These are phyloP conservation scores for Achlya flavicornis DNA, from an alignment of 2,888 invertebrate species.

Conservation along the genomic window DNA sequence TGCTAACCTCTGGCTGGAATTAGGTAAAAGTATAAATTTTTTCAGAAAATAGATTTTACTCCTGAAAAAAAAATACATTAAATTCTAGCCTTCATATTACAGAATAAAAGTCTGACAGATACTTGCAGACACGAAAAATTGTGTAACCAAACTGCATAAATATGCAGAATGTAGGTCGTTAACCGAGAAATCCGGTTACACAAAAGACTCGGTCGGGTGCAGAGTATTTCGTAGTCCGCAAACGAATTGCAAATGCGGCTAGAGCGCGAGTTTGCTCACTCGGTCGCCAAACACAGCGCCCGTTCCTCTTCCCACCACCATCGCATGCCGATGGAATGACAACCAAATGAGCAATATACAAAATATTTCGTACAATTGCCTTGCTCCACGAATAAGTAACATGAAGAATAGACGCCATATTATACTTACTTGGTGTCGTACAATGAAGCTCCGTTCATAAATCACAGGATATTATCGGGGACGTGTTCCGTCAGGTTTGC, in stretches of 20 bases:
- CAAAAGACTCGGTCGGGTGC: slow-evolving; percentile 69
- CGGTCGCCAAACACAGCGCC: slow-evolving; percentile 62
- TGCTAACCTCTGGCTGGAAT: too few species aligned
- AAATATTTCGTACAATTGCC: slow-evolving; percentile 26
- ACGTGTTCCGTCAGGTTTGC: not conserved
- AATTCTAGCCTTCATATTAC: slow-evolving; percentile 7
- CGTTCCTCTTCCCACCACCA: slow-evolving; percentile 23
- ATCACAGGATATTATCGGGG: not conserved
- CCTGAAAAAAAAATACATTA: not conserved
- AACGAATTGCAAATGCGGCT: slow-evolving; percentile 71
- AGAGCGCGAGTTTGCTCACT: slow-evolving; percentile 64
- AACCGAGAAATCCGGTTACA: slow-evolving; percentile 73
- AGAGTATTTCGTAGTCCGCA: slow-evolving; percentile 69
- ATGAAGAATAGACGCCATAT: not conserved
- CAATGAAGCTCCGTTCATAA: slow-evolving; percentile 1
- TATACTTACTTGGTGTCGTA: not conserved
- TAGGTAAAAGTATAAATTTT: too few species aligned
- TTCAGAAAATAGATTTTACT: not conserved
- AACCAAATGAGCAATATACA: slow-evolving; percentile 36
- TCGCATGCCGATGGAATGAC: slow-evolving; percentile 47
- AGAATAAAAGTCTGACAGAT: slow-evolving; percentile 28
- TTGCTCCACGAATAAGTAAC: slow-evolving; percentile 17
- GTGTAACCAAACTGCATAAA: slow-evolving; percentile 68
- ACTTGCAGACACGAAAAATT: slow-evolving; percentile 53
- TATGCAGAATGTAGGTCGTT: slow-evolving; percentile 72